These are phyloP conservation scores for Drosophila kohkoa DNA, from an alignment of 1,140 invertebrate genomes.

Conservation along the genomic window DNA sequence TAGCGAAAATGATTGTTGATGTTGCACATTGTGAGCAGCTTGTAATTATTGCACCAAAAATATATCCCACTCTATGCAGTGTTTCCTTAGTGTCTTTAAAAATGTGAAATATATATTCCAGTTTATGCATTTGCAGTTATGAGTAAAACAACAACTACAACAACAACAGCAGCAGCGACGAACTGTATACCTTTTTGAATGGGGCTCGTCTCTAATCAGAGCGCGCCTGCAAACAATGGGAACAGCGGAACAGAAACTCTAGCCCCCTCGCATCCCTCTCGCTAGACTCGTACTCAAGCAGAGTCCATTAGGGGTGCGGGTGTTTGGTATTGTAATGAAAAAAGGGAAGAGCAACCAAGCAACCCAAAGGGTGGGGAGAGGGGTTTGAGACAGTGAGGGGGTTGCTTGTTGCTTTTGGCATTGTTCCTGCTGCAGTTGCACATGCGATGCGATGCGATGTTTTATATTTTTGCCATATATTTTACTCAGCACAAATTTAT, in stretches of 20 bases:
- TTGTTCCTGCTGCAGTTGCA: conserved; percentile 74
- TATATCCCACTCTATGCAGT: not conserved
- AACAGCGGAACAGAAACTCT: conserved; percentile 23
- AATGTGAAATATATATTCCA: conserved; percentile 29
- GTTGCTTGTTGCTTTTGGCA: conserved; percentile 78
- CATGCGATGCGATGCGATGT: conserved; percentile 74
- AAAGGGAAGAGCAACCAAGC: conserved; percentile 4
- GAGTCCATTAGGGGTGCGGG: conserved; percentile 28
- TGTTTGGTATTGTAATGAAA: conserved; percentile 66
- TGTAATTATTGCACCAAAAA: not conserved
- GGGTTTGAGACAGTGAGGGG: conserved; percentile 19
- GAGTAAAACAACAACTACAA: conserved; percentile 5
- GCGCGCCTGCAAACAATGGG: conserved; percentile 79
- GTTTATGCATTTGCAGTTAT: conserved; percentile 42
- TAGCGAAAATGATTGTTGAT: not conserved
- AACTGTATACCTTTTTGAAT: conserved; percentile 51
- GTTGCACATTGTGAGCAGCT: too few relatives aligned
- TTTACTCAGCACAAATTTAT: conserved; percentile 79
- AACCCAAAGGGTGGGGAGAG: not conserved
- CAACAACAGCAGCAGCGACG: conserved; percentile 21
- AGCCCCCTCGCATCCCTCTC: conserved; percentile 2
- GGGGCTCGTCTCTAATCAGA: conserved; percentile 73
- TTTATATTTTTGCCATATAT: conserved; percentile 77
- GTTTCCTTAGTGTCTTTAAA: not conserved
- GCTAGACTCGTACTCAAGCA: conserved; percentile 16